Evolutionary conservation across 2,113 vertebrate genomes (phyloP).

Genomic region (Gymnobelideus leadbeateri): DNA sequence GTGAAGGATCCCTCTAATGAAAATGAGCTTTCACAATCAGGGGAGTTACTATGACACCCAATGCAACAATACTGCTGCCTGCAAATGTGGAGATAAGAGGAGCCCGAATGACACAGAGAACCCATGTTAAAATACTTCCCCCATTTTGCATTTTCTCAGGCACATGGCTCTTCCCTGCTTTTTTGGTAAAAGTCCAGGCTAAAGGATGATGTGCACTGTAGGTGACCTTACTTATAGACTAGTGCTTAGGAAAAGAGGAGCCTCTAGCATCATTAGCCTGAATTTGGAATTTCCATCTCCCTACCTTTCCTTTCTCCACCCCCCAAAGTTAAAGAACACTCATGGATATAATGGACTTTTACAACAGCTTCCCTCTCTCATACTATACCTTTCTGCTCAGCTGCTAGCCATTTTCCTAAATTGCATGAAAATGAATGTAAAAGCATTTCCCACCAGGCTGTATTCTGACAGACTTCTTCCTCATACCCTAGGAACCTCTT

Average conservation of each 20-base stretch:
- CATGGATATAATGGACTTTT: background rate
- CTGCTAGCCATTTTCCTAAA: background rate
- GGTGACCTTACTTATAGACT: slow-evolving; percentile 10
- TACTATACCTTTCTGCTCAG: background rate
- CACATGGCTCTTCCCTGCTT: background rate
- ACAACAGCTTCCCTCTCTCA: background rate
- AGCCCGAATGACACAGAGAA: background rate
- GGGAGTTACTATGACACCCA: background rate
- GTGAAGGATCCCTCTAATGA: slow-evolving; percentile 18
- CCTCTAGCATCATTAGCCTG: background rate
- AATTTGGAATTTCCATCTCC: background rate
- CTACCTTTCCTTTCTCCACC: background rate
- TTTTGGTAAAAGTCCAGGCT: background rate
- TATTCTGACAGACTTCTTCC: background rate
- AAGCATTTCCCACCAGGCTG: background rate
- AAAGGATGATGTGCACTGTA: slow-evolving; percentile 38
- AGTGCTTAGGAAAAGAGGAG: background rate
- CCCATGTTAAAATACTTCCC: background rate
- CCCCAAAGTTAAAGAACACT: background rate
- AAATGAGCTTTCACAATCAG: slow-evolving; percentile 25
- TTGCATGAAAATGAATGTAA: background rate
- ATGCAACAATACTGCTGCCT: background rate
- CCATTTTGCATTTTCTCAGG: background rate
- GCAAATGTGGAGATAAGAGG: slow-evolving; percentile 39
- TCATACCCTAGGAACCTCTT: background rate